Evolutionary conservation across 2,797 vertebrate genomes (phyloP), one percentile per base, ranked within the genome.

Genomic region (Coreius guichenoti): DNA sequence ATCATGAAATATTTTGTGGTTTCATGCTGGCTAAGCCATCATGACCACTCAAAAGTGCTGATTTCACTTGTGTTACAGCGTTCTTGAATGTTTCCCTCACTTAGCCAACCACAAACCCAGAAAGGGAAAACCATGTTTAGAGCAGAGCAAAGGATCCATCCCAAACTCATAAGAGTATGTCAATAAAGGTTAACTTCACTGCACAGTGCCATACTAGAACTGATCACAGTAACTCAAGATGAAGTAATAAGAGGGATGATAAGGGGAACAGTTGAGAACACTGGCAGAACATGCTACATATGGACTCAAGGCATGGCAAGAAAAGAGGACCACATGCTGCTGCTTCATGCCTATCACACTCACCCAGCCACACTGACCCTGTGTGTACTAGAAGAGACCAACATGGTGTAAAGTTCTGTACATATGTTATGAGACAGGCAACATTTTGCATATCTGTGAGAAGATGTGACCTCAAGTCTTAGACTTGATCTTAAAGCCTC

Each of bases 41-140:
- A 63, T 29, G 54, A 45, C 26, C 82, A 31, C 63, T 58, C 19
- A 47, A 17, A 54, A 39, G 76, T 49, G 43, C 84, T 74, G 68
- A 80, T 73, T 73, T 85, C 6, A 80, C 54, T 65, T 51, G 43
- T 65, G 43, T 80, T 74, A 80, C 54, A 74, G 67, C 11, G 54
- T 80, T 85, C 56, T 63, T 80, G 16, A 80, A 63, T 2, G 31
- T 51, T 85, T 85, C 29, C 56, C 65, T 65, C 29, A 11, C 77
- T 80, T 23, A 51, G 67, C 26, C 51, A 80, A 85, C 83, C 76
- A 73, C 76, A 80, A 80, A 84, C 65, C 36, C 36, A 79, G 29
- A 61, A 84, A 80, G 17, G 74, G 75, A 47, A 79, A 79, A 79
- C 75, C 76, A 70, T 47, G 67, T 84, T 69, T 70, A 72, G 75